Evolutionary conservation across 1,140 invertebrate species (phyloP), one percentile per base, ranked within the genome.

Genomic region (Drosophila biarmipes): DNA sequence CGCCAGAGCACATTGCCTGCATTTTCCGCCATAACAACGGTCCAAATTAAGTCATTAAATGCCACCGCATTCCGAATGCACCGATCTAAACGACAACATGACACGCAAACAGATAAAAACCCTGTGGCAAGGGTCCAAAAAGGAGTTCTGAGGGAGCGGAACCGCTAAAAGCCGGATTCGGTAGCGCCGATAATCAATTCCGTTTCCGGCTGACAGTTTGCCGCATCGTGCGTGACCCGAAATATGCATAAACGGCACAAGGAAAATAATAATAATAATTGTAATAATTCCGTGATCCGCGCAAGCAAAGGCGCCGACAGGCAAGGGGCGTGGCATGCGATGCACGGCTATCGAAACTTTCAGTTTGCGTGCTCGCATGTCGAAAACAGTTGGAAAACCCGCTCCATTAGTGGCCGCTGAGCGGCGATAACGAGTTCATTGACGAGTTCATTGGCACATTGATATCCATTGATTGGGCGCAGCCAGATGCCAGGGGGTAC

Each of bases 381-480:
- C 40, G 59, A 59, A 77, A 37, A 12, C 31, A 17, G 45, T 49
- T 49, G 53, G 37, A 45, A 62, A 51, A 59, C 49, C 27, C 43
- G 56, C 40, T 54, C 71, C 55, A 84, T 84, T 84, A 72, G 71
- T 27, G 46, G 40, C 40, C 40, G 21, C 10, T 19, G 17, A 43
- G 40, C 40, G 74, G 45, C 75, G 74, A 89, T 87, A 82, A 87
- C 66, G 75, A 87, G 84, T 81, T 80, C 76, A 85, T 80, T 84
- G 80, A 79, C 72, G 80, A 79, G 80, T 84, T 86, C 81, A 86
- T 87, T 87, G 82, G 82, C 84, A 85, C 82, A 89, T 79, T 78
- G 78, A 82, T 86, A 52, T 58, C 38, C 37, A 76, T 55, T 79
- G 78, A 56, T 24, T 27, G 54, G 7, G 35, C 1, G 35, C 12